Evolutionary conservation across 2,113 vertebrate genomes (phyloP).

Genomic region (Sardina pilchardus): DNA sequence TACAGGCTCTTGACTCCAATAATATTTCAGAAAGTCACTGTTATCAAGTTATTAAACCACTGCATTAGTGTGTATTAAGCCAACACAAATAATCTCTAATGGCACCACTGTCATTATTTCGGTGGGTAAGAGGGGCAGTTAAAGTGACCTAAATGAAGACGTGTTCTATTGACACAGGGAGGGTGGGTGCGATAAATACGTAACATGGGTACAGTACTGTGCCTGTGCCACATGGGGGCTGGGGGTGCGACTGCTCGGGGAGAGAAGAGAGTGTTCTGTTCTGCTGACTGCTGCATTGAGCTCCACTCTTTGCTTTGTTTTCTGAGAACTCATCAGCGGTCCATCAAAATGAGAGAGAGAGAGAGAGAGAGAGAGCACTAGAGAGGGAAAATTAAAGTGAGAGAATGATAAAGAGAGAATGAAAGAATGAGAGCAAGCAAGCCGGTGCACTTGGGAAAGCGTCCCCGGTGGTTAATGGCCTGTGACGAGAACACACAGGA

Average conservation of each 20-base stretch:
- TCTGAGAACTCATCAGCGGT: neutral
- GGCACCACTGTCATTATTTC: neutral
- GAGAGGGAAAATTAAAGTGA: neutral
- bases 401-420: neutral
- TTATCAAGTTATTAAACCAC: neutral
- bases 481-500: conserved; percentile 50
- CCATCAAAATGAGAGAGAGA: neutral
- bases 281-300: conserved; percentile 8
- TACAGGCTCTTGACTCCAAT: neutral
- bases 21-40: neutral
- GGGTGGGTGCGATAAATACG: neutral
- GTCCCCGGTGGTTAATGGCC: conserved; percentile 46
- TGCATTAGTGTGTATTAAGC: neutral
- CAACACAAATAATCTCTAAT: neutral
- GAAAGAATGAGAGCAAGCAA: conserved; percentile 15
- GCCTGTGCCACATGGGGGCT: neutral
- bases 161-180: neutral
- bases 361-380: conserved; percentile 17
- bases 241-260: neutral
- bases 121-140: neutral
- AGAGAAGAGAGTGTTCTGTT: neutral
- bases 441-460: conserved; percentile 25
- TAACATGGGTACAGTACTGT: neutral
- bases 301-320: neutral
- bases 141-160: neutral